Base-by-base conservation (phyloP, 2,113 vertebrate species). In the Monarcha castaneiventris region DNA sequence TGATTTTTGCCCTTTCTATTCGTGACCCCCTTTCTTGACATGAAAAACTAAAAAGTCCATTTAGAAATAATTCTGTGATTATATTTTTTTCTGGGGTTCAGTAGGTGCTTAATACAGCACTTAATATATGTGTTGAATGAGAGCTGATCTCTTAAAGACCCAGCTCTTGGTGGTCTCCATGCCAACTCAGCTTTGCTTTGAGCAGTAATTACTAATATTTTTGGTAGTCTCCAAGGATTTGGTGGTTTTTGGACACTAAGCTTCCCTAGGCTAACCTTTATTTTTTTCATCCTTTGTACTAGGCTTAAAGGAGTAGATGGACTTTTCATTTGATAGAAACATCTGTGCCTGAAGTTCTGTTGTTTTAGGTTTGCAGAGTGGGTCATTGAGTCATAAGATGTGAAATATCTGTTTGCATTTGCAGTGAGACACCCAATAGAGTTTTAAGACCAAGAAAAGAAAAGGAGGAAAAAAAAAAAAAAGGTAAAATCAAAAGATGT, bases 241-340 rank as follows among this genome's bases (percentile, higher is more conserved):
- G 3, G 51, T 66, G 81, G 44, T 22, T 79, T 93, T 93, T 75
- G 93, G 87, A 97, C 75, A 92, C 94, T 91, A 92, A 96, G 94
- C 91, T 96, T 72, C 83, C 84, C 55, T 80, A 85, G 96, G 86
- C 86, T 89, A 94, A 92, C 46, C 73, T 97, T 97, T 89, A 75
- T 72, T 89, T 96, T 94, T 89, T 77, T 71, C 55, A 83, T 78
- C 46, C 56, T 91, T 96, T 94, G 80, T 91, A 71, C 67, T 64
- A 64, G 83, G 51, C 91, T 83, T 92, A 63, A 84, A 84, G 46
- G 87, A 96, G 73, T 95, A 90, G 96, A 91, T 75, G 90, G 96
- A 96, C 90, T 96, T 97, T 95, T 94, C 92, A 87, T 97, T 97
- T 97, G 96, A 96, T 96, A 94, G 94, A 96, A 97, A 97, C 49